phyloP scores from a whole-genome alignment of 2,888 invertebrate genomes.

The Rhagonycha lutea region DNA sequence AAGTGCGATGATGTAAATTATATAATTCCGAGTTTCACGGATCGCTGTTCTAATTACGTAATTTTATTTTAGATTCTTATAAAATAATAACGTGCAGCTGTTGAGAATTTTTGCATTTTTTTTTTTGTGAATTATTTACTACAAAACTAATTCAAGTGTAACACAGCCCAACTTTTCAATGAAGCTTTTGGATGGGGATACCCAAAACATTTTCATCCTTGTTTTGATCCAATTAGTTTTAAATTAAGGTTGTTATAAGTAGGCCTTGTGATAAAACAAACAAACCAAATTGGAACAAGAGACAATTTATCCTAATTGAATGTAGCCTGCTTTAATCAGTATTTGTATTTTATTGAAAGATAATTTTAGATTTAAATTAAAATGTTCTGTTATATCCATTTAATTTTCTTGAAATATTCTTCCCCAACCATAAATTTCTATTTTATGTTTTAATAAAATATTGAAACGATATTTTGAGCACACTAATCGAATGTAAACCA shows the following conservation, averaged over 20 bases:
- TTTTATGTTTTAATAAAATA: background rate
- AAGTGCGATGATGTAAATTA: conserved; percentile 3
- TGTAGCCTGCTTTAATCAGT: background rate
- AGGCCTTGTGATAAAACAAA: background rate
- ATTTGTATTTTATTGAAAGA: background rate
- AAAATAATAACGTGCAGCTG: background rate
- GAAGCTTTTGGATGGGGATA: background rate
- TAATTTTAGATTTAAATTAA: background rate
- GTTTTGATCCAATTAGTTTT: background rate
- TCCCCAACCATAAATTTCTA: background rate
- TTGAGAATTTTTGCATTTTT: background rate
- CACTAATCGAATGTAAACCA: background rate
- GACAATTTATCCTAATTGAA: conserved; percentile 1
- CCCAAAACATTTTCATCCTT: background rate
- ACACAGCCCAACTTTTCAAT: background rate
- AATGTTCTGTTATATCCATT: background rate
- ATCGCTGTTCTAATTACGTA: conserved; percentile 2
- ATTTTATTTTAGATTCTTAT: background rate
- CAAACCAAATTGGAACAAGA: conserved; percentile 1
- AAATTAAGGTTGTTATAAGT: background rate
- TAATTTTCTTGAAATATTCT: background rate
- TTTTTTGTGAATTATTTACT: background rate
- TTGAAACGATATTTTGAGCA: background rate
- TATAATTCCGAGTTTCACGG: conserved; percentile 4
- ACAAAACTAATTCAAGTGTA: background rate